A percentile compares a stretch with the other conserved stretches of the same genome.
Conservation (phyloP, 2,888 invertebrate species). For the Cryptocephalus moraei region DNA sequence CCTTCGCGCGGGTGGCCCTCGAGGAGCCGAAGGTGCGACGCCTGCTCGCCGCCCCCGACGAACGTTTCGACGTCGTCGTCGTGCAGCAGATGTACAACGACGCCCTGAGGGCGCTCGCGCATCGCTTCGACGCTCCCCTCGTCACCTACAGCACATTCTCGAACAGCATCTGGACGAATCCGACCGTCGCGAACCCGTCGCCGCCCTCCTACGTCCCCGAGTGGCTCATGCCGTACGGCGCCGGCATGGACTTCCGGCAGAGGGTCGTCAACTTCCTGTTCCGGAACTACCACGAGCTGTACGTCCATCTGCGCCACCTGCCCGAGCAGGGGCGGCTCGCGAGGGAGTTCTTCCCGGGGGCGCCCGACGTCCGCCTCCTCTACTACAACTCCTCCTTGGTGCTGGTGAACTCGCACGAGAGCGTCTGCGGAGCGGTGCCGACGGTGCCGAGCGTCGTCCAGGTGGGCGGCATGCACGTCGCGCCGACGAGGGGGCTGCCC, state of each 20-base stretch:
- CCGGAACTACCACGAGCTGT: slow-evolving; percentile 2
- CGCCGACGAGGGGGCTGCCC: slow-evolving; percentile 23
- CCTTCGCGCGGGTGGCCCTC: background rate
- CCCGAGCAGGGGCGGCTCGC: slow-evolving; percentile 21
- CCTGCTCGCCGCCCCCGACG: slow-evolving; percentile 27
- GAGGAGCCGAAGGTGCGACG: slow-evolving; percentile 23
- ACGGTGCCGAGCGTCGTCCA: slow-evolving; percentile 47
- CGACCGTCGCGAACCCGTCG: slow-evolving; percentile 37
- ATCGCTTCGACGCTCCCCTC: slow-evolving; percentile 31
- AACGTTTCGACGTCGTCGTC: slow-evolving; percentile 36
- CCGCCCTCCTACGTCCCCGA: slow-evolving; percentile 43
- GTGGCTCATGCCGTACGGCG: slow-evolving; percentile 31
- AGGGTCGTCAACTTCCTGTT: slow-evolving; percentile 42
- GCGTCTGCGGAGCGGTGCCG: slow-evolving; percentile 41
- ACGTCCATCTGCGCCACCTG: slow-evolving; percentile 13
- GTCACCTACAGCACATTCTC: slow-evolving; percentile 38
- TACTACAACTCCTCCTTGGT: slow-evolving; percentile 23
- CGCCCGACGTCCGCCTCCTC: slow-evolving; percentile 15
- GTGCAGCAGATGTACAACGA: slow-evolving; percentile 43
- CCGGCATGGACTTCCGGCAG: slow-evolving; percentile 42
- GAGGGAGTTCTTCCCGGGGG: slow-evolving; percentile 24
- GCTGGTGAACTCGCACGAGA: slow-evolving; percentile 38
- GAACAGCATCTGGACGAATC: slow-evolving; percentile 29
- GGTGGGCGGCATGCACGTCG: slow-evolving; percentile 45
- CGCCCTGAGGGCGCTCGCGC: slow-evolving; percentile 34